These are phyloP conservation scores for Hemicordylus capensis DNA, from an alignment of 2,113 vertebrate species.

Conservation along the genomic window DNA sequence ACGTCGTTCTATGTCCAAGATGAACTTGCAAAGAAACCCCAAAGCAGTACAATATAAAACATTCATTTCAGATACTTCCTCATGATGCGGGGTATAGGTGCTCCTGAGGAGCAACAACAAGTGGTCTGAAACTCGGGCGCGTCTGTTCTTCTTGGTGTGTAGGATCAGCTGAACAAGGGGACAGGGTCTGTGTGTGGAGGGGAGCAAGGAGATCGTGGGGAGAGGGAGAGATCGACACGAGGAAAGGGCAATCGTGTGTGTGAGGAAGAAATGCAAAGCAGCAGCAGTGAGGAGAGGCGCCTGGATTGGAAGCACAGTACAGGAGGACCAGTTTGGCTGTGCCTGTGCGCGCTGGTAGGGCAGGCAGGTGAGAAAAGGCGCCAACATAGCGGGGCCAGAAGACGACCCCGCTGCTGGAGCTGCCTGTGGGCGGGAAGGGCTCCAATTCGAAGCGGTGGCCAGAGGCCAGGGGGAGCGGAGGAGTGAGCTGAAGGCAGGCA, in stretches of 20 bases:
- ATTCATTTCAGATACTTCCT: neutral
- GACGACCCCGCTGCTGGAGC: no score
- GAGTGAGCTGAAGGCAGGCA: neutral
- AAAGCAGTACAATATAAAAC: neutral
- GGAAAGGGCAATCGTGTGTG: no score
- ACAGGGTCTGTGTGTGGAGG: no score
- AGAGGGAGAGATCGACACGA: no score
- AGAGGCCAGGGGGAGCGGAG: neutral
- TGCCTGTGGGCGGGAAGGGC: neutral
- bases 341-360: neutral
- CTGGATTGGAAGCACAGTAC: no score
- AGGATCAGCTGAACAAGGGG: neutral
- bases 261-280: neutral
- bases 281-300: neutral
- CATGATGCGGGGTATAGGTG: neutral
- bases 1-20: no score
- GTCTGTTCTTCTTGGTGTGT: no score
- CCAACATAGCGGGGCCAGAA: neutral
- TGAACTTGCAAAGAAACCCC: no score
- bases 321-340: no score
- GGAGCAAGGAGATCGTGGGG: neutral
- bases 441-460: neutral
- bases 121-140: neutral
- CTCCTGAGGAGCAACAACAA: neutral
- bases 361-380: conserved; percentile 4